Conservation (phyloP, 2,888 invertebrate species). For the Apodemia duryi region DNA sequence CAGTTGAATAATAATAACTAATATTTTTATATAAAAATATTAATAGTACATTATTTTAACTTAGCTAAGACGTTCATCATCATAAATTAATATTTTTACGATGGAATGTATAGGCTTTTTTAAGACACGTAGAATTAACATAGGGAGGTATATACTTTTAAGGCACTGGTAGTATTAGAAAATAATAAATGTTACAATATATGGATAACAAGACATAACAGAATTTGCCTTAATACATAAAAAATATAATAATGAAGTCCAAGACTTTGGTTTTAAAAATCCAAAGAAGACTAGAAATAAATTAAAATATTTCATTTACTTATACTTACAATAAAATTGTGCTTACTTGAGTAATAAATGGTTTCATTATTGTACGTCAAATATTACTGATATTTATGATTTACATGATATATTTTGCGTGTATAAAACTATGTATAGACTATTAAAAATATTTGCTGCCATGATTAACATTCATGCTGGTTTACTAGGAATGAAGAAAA, state of each 20-base stretch:
- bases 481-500: too few species aligned
- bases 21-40: not conserved
- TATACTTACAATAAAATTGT: not conserved
- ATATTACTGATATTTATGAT: too few species aligned
- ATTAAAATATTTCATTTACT: not conserved
- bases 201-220: not conserved
- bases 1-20: not conserved
- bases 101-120: constrained; percentile 1
- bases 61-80: not conserved
- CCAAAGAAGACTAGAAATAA: not conserved
- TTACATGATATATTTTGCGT: too few species aligned
- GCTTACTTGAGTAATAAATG: not conserved
- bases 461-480: too few species aligned
- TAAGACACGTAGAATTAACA: not conserved
- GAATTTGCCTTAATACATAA: not conserved
- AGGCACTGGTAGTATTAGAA: not conserved
- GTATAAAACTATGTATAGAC: too few species aligned
- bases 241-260: not conserved
- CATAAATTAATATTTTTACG: constrained; percentile 1
- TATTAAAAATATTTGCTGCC: too few species aligned
- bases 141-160: not conserved
- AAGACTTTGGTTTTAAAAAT: constrained; percentile 1
- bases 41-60: not conserved
- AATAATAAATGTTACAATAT: not conserved
- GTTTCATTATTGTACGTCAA: too few species aligned